Percentiles rank a stretch among this genome's conserved stretches.
phyloP scores from a whole-genome alignment of 2,113 vertebrate species.

The Xenopus laevis region DNA sequence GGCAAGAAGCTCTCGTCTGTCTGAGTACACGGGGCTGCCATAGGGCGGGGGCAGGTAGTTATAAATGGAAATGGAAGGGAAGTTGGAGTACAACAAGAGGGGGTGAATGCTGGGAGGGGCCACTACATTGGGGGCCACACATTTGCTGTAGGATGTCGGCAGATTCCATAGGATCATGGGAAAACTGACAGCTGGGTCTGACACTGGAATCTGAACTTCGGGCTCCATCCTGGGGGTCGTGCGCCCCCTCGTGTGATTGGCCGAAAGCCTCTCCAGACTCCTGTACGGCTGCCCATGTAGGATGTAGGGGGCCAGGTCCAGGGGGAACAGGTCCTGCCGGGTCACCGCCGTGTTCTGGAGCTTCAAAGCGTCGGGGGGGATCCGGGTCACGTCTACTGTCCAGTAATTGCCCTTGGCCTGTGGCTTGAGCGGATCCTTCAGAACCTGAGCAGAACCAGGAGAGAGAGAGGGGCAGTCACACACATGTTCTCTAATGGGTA shows the following conservation, averaged over 20 bases:
- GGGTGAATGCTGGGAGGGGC: constrained; percentile 66
- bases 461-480: no score
- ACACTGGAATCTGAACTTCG: constrained; percentile 48
- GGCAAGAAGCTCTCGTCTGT: no score
- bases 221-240: constrained; percentile 40
- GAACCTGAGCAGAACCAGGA: constrained; percentile 60
- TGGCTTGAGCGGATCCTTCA: constrained; percentile 81
- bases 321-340: constrained; percentile 70
- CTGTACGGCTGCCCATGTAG: constrained; percentile 56
- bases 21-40: constrained; percentile 59
- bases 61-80: constrained; percentile 68
- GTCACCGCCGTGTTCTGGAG: constrained; percentile 83
- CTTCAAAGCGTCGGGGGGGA: constrained; percentile 79
- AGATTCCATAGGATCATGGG: constrained; percentile 69
- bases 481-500: no score
- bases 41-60: constrained; percentile 59
- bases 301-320: constrained; percentile 80
- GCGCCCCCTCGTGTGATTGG: background rate
- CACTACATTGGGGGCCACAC: constrained; percentile 79
- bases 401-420: constrained; percentile 89
- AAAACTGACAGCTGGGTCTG: constrained; percentile 59
- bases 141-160: constrained; percentile 81
- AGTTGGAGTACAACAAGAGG: constrained; percentile 58
- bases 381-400: constrained; percentile 75
- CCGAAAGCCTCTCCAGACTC: background rate